Base-by-base conservation (phyloP, 2,888 invertebrate species). In the Idaea biselata region DNA sequence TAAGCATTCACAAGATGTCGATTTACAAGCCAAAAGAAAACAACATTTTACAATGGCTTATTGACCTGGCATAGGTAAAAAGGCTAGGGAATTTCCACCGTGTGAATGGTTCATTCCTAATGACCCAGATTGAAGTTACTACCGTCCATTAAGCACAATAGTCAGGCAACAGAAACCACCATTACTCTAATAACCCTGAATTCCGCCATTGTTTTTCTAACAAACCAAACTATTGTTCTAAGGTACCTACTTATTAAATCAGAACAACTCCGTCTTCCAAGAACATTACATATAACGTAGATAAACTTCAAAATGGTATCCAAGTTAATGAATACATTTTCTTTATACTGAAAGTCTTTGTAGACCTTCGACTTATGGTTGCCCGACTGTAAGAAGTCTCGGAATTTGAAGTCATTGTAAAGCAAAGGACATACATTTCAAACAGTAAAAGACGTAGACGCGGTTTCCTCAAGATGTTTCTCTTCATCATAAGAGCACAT, bases 271-370 rank as follows among this genome's bases (percentile, higher is more conserved):
- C 60, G 61, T 54, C 54, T 61, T 59, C 62, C 55, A 60, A 62
- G 61, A 63, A 63, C 58, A 66, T 66, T 66, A 66, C 66, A 63
- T 63, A 63, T 61, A 55, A 63, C 58, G 60, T 62, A 62, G 60
- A 66, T 66, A 63, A 63, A 66, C 60, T 66, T 66, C 59, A 62
- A 54, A 63, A 61, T 56, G 61, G 61, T 59, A 61, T 58, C 61
- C 53, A 66, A 63, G 66, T 62, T 63, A 66, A 66, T 66, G 63
- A 63, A 63, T 63, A 66, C 66, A 60, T 63, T 66, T 57, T 66
- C 63, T 63, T 66, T 66, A 63, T 66, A 62, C 66, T 59, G 18
- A 61, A 61, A 44, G 14, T 44, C 11, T 8, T 44, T 14, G 44
- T 8, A 44, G 44, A 44, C 44, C 11, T 14, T 14, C 8, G 44